Evolutionary conservation across 2,113 vertebrate genomes (phyloP).

Genomic region (Bettongia penicillata): DNA sequence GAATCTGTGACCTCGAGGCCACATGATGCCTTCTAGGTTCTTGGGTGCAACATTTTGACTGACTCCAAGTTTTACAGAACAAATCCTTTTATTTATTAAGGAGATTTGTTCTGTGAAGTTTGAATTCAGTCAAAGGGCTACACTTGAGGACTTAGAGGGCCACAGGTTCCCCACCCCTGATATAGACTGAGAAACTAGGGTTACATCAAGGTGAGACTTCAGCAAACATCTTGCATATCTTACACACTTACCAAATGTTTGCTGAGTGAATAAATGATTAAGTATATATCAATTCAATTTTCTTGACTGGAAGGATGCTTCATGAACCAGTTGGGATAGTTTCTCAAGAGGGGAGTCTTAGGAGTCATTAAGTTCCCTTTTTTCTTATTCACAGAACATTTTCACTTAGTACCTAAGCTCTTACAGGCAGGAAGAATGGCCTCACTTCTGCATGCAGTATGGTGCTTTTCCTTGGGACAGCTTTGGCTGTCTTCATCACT

Average conservation of each 20-base stretch:
- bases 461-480: background rate
- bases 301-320: background rate
- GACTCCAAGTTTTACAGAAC: too few species aligned
- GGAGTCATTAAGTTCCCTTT: constrained; percentile 12
- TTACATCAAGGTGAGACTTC: background rate
- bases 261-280: background rate
- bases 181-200: background rate
- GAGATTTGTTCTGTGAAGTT: too few species aligned
- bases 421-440: background rate
- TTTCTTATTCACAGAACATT: constrained; percentile 32
- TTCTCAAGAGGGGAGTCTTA: constrained; percentile 33
- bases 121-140: too few species aligned
- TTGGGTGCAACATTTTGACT: too few species aligned
- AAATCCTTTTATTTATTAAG: too few species aligned
- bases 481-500: background rate
- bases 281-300: background rate
- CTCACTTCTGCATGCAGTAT: background rate
- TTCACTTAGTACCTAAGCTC: background rate
- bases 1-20: too few species aligned
- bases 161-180: too few species aligned
- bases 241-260: background rate
- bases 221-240: background rate
- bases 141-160: too few species aligned
- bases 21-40: too few species aligned
- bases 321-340: background rate